These are phyloP conservation scores for Axinella damicornis DNA, from an alignment of 37 sponge, comb jelly and placozoan genomes.

Conservation along the genomic window DNA sequence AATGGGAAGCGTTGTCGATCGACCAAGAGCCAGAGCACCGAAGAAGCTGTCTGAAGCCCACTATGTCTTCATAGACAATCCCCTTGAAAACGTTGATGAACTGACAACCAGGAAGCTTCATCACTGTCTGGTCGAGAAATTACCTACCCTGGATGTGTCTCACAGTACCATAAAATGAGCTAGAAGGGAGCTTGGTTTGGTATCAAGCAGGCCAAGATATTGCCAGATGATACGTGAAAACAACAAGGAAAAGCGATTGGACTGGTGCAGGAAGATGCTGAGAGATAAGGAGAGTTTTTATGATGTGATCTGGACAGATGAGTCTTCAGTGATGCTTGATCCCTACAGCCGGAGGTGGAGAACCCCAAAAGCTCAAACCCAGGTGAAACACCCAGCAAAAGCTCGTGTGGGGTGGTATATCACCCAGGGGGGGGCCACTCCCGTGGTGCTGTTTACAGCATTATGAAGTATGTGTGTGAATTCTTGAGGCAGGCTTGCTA, in stretches of 20 bases:
- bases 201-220: constrained; percentile 18
- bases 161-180: constrained; percentile 29
- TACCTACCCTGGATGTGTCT: too few species aligned
- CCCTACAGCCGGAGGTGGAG: constrained; percentile 30
- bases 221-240: constrained; percentile 46
- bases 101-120: too few species aligned
- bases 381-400: constrained; percentile 28
- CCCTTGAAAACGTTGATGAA: too few species aligned
- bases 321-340: constrained; percentile 36
- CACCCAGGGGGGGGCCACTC: constrained; percentile 11
- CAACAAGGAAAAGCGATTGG: constrained; percentile 44
- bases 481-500: constrained; percentile 32
- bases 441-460: constrained; percentile 51
- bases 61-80: too few species aligned
- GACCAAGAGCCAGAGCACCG: too few species aligned
- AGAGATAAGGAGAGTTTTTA: constrained; percentile 24
- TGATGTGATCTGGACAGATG: constrained; percentile 51
- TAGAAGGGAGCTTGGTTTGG: constrained; percentile 24
- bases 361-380: constrained; percentile 33
- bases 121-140: too few species aligned
- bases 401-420: constrained; percentile 61
- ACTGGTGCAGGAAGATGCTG: constrained; percentile 11
- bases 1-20: too few species aligned
- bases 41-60: too few species aligned
- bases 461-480: constrained; percentile 34